phyloP scores from a whole-genome alignment of 1,140 invertebrate species.

The Contarinia nasturtii region DNA sequence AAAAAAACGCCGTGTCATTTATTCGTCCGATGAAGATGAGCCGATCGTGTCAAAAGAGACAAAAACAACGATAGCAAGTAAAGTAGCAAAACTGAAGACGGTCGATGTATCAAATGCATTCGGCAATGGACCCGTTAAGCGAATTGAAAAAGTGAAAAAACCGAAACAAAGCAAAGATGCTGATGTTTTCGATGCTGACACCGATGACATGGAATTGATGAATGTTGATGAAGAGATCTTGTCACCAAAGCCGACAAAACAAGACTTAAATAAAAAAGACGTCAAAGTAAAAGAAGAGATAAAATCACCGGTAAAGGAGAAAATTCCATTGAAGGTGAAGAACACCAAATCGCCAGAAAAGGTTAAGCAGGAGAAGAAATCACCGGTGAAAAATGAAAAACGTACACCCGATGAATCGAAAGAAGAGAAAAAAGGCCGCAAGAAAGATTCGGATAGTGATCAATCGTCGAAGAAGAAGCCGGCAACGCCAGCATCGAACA shows the following conservation, averaged over 20 bases:
- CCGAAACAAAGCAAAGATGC: slow-evolving; percentile 15
- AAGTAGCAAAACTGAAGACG: neutral
- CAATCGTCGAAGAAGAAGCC: neutral
- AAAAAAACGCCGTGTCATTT: neutral
- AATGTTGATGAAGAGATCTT: slow-evolving; percentile 39
- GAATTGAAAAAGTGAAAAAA: slow-evolving; percentile 23
- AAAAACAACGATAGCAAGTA: neutral
- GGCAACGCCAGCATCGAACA: neutral
- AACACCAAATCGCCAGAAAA: neutral
- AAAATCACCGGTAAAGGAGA: neutral
- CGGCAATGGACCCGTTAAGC: slow-evolving; percentile 21
- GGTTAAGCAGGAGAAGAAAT: neutral
- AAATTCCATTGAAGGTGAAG: neutral
- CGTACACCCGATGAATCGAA: neutral
- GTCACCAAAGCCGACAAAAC: slow-evolving; percentile 24
- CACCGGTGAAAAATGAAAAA: neutral
- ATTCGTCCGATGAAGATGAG: neutral
- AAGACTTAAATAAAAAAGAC: slow-evolving; percentile 4
- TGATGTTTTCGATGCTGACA: slow-evolving; percentile 26
- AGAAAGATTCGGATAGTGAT: neutral
- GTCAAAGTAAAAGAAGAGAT: slow-evolving; percentile 3
- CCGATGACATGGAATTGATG: slow-evolving; percentile 48
- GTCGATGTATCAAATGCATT: slow-evolving; percentile 23
- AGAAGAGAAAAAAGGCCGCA: neutral
- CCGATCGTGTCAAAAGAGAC: neutral